Percentiles rank a stretch among this genome's conserved stretches.
These are phyloP conservation scores for Listronotus bonariensis DNA, from an alignment of 1,140 invertebrate species.

Conservation along the genomic window DNA sequence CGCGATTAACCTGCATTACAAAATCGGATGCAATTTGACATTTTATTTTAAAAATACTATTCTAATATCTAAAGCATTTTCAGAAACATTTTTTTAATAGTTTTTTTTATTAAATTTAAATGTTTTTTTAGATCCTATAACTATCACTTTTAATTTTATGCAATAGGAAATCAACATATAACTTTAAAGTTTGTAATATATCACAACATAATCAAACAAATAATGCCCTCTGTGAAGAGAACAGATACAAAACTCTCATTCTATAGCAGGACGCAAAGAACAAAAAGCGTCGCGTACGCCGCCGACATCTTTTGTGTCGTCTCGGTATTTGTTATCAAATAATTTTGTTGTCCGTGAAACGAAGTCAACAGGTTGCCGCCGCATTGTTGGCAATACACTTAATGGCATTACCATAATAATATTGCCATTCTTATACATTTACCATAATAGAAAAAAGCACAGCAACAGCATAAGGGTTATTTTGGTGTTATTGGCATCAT, in stretches of 20 bases:
- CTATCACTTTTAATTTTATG: too few relatives aligned
- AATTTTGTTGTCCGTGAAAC: conserved; percentile 44
- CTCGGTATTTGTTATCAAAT: conserved; percentile 51
- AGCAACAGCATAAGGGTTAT: conserved; percentile 5
- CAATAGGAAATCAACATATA: neutral
- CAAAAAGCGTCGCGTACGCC: conserved; percentile 18
- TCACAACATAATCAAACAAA: conserved; percentile 3
- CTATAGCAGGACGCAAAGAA: conserved; percentile 5
- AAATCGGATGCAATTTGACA: too few relatives aligned
- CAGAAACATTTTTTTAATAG: too few relatives aligned
- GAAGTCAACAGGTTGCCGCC: conserved; percentile 49
- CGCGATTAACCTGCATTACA: too few relatives aligned
- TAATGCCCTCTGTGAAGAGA: conserved; percentile 1
- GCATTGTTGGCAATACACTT: conserved; percentile 46
- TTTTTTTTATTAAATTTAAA: too few relatives aligned
- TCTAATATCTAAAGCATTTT: too few relatives aligned
- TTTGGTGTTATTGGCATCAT: conserved; percentile 8
- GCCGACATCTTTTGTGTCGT: conserved; percentile 44
- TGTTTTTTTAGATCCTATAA: too few relatives aligned
- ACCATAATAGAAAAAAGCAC: conserved; percentile 50
- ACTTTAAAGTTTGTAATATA: neutral
- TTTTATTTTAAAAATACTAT: too few relatives aligned
- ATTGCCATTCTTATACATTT: conserved; percentile 54
- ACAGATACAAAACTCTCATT: conserved; percentile 5
- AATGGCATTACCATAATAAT: conserved; percentile 56